A percentile compares a stretch with the other conserved stretches of the same genome.
These are phyloP conservation scores for Campoplex capitator DNA, from an alignment of 2,888 invertebrate species.

Conservation along the genomic window DNA sequence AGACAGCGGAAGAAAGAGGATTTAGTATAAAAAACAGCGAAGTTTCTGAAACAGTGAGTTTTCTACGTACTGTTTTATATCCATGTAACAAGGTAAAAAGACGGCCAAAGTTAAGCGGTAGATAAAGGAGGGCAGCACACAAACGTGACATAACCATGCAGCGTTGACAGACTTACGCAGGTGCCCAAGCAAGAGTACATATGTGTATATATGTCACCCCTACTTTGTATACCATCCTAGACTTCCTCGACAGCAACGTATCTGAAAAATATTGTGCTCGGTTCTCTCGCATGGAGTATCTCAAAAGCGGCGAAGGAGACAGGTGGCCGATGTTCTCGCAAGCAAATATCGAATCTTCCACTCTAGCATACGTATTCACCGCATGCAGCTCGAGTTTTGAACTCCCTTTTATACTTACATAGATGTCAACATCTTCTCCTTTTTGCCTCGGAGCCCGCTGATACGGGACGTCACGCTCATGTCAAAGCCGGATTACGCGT, in stretches of 20 bases:
- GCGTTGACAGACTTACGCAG: constrained; percentile 35
- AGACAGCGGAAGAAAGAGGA: constrained; percentile 41
- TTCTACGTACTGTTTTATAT: constrained; percentile 28
- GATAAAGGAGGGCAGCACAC: constrained; percentile 6
- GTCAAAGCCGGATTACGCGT: constrained; percentile 58
- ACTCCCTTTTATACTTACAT: constrained; percentile 18
- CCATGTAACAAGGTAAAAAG: constrained; percentile 44
- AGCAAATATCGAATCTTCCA: constrained; percentile 64
- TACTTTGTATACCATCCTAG: constrained; percentile 44
- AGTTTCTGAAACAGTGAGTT: constrained; percentile 60
- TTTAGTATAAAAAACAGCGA: constrained; percentile 25
- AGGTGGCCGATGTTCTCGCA: constrained; percentile 64
- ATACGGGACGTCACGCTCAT: constrained; percentile 62
- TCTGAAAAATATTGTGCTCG: constrained; percentile 68
- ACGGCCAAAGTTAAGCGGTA: neutral
- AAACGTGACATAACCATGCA: constrained; percentile 58
- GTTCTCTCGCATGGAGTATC: constrained; percentile 50
- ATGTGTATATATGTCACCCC: neutral
- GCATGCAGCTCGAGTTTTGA: neutral
- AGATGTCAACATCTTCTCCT: constrained; percentile 32
- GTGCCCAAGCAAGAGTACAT: neutral
- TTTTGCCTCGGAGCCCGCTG: constrained; percentile 28
- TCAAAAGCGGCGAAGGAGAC: constrained; percentile 42
- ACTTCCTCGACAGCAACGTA: constrained; percentile 59
- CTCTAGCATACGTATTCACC: constrained; percentile 16